Base-by-base conservation (phyloP, 2,888 invertebrate genomes). In the Volucella inanis region DNA sequence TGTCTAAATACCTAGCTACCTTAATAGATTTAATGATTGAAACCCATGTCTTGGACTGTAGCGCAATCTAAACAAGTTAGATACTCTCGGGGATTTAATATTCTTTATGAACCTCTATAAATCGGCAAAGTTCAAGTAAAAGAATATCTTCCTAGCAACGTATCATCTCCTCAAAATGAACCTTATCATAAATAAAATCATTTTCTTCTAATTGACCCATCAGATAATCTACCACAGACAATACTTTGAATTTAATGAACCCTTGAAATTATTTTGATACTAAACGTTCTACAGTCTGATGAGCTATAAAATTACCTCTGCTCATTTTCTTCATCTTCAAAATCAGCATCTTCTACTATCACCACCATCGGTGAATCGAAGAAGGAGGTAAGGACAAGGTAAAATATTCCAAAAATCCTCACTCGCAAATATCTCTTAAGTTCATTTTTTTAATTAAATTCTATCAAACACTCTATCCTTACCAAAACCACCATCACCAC, bases 361-460 rank as follows among this genome's bases (percentile, higher is more conserved):
- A n/a, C 4, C 49, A 8, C n/a, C 57, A 14, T 6, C 6, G 31
- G 31, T 4, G 10, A 1, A 55, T 8, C 3, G 41, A 8, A 31
- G 22, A 11, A 50, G 8, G 11, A 71, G 3, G 50, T 47, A 62
- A 55, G 54, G 72, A 62, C 64, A 18, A 59, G 15, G 47, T 38
- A 61, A 59, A 55, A 61, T 43, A 50, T 62, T 68, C 47, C 12
- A 14, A 62, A 68, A 67, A 54, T 59, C 45, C 45, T 45, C 43
- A 43, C 39, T 43, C 52, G 38, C 31, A 72, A 52, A 61, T 39
- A 50, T 18, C 39, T 62, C 54, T 61, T 70, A 14, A 43, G 15
- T 54, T 22, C 39, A 54, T 49, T 74, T 83, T 72, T 76, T 79
- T 78, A 84, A 84, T 84, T 84, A 84, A 84, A 84, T 84, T 80